Evolutionary conservation across 2,113 vertebrate species (phyloP), one percentile per base, ranked within the genome.

Genomic region (Chroicocephalus ridibundus): DNA sequence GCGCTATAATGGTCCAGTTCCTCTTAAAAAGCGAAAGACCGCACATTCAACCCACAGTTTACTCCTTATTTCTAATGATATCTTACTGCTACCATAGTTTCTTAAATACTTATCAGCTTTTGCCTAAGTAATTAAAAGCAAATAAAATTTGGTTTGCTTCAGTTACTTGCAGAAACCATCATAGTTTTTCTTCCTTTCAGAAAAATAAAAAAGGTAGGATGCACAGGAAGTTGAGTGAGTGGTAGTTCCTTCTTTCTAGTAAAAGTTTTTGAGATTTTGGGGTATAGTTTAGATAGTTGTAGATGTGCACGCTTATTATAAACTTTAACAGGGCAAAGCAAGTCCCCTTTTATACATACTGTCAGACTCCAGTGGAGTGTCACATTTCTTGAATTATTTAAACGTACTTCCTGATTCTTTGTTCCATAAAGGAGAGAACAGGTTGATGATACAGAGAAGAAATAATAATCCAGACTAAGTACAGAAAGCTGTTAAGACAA

Each of bases 241-340:
- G 10, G 13, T 21, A n/a, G 9, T 17, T 42, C 8, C 13, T 79
- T n/a, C 5, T 25, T 51, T 27, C 4, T 21, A 10, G 38, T 15
- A 20, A 4, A 5, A 38, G 20, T 16, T 24, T 47, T 40, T 22
- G 62, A 68, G 47, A 3, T n/a, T 29, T 62, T 31, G 29, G 42
- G 6, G 2, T 27, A 6, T 49, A 1, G 5, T 29, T 64, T 7
- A 22, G 34, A 6, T 3, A 17, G 24, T 1, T 46, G 38, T 20
- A 40, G 32, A 3, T 77, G 13, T 8, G 20, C 8, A 5, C 29
- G 24, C 34, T 31, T 10, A 1, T 8, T 51, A 10, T 13, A 21
- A 60, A 11, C 8, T 4, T 46, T n/a, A 44, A 18, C 6, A 0
- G 8, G 25, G 29, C 54, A 8, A 44, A 75, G 55, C 40, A 65